Percentiles rank a stretch among this genome's conserved stretches.
These are phyloP conservation scores for Drosophila aldrichi DNA, from an alignment of 2,888 invertebrate genomes.

Conservation along the genomic window DNA sequence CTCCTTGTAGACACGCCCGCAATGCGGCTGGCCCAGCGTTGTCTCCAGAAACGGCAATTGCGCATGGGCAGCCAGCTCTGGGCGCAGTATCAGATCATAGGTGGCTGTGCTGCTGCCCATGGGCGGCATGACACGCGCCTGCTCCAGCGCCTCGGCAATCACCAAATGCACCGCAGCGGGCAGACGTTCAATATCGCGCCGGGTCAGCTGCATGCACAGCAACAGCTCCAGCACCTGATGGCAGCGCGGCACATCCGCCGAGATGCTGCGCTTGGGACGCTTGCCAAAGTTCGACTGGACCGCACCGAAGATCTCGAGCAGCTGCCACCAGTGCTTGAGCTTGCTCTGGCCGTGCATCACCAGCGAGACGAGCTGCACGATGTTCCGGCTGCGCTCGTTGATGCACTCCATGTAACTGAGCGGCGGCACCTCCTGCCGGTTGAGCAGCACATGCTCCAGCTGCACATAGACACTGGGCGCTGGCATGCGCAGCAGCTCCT, in stretches of 20 bases:
- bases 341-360: constrained; percentile 80
- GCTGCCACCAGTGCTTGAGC: constrained; percentile 83
- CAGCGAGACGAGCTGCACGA: constrained; percentile 87
- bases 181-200: constrained; percentile 88
- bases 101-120: constrained; percentile 89
- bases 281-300: constrained; percentile 74
- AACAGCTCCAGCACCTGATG: constrained; percentile 84
- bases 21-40: constrained; percentile 38
- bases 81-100: constrained; percentile 89
- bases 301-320: constrained; percentile 77
- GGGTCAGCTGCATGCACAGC: constrained; percentile 86
- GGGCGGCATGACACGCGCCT: constrained; percentile 89
- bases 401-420: constrained; percentile 91
- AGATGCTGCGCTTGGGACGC: constrained; percentile 78
- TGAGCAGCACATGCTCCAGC: constrained; percentile 88
- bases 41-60: constrained; percentile 71
- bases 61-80: constrained; percentile 88
- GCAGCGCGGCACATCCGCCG: constrained; percentile 70
- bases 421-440: constrained; percentile 86
- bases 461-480: constrained; percentile 90
- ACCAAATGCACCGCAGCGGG: constrained; percentile 90
- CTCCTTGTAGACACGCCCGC: constrained; percentile 79
- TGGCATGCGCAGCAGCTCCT: constrained; percentile 84
- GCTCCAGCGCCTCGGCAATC: constrained; percentile 89
- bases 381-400: constrained; percentile 90